Percentiles rank a stretch among this genome's conserved stretches.
Conservation (phyloP, 2,797 vertebrate genomes). For the Columba guinea region DNA sequence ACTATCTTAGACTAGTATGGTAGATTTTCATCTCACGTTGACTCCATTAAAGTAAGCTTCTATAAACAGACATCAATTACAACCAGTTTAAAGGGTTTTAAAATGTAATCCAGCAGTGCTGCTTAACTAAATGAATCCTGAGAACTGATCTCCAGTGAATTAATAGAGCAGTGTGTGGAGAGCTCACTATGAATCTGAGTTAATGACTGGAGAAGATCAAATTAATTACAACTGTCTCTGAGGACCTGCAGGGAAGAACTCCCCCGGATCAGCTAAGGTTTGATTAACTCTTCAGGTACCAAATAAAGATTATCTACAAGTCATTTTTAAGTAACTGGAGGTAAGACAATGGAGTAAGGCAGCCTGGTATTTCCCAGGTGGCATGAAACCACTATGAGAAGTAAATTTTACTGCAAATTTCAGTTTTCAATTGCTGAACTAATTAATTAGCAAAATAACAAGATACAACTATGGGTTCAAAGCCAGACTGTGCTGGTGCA, state of each 20-base stretch:
- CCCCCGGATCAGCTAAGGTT: constrained; percentile 70
- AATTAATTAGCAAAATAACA: neutral
- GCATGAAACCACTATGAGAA: neutral
- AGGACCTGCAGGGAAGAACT: constrained; percentile 76
- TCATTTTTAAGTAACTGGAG: neutral
- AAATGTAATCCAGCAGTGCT: constrained; percentile 83
- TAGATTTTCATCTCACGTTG: constrained; percentile 72
- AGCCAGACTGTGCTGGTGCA: neutral
- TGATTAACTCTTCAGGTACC: constrained; percentile 73
- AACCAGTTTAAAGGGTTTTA: constrained; percentile 83
- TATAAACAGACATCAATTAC: constrained; percentile 86
- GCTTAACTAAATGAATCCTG: constrained; percentile 84
- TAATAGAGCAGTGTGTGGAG: constrained; percentile 77
- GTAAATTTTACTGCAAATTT: neutral
- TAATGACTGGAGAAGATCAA: constrained; percentile 85
- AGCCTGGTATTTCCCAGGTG: neutral
- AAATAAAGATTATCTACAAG: constrained; percentile 18
- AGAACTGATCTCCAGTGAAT: constrained; percentile 83
- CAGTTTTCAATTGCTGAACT: neutral
- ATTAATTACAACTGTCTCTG: constrained; percentile 83
- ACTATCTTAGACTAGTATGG: constrained; percentile 40
- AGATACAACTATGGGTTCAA: neutral
- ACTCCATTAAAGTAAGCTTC: constrained; percentile 82
- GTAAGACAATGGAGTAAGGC: neutral
- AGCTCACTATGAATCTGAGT: constrained; percentile 77